phyloP scores from a whole-genome alignment of 1,140 invertebrate genomes.

The Popillia japonica region DNA sequence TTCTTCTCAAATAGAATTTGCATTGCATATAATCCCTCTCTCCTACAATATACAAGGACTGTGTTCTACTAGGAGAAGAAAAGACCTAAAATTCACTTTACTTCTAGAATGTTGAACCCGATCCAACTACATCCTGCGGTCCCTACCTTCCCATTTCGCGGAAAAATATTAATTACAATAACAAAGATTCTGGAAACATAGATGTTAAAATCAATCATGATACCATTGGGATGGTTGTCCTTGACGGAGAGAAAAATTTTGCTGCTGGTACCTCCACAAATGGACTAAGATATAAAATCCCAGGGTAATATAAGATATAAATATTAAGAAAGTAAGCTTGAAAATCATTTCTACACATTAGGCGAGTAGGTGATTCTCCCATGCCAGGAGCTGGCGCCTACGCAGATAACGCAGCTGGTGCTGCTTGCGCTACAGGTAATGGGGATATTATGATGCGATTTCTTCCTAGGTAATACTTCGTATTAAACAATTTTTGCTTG shows the following conservation, averaged over 20 bases:
- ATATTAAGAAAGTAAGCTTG: background rate
- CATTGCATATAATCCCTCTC: too few relatives aligned
- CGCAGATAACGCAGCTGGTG: slow-evolving; percentile 89
- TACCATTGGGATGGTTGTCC: slow-evolving; percentile 95
- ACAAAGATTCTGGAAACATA: slow-evolving; percentile 51
- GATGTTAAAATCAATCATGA: slow-evolving; percentile 81
- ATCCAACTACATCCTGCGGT: slow-evolving; percentile 85
- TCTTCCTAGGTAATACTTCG: slow-evolving; percentile 77
- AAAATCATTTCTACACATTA: slow-evolving; percentile 54
- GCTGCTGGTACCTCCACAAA: slow-evolving; percentile 97
- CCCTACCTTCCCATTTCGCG: slow-evolving; percentile 74
- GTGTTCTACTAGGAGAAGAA: too few relatives aligned
- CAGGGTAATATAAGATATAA: slow-evolving; percentile 73
- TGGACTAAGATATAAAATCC: slow-evolving; percentile 92
- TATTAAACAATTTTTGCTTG: background rate
- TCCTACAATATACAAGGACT: too few relatives aligned
- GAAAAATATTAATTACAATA: slow-evolving; percentile 48
- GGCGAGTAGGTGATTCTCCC: slow-evolving; percentile 92
- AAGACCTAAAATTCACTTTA: too few relatives aligned
- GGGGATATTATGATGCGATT: slow-evolving; percentile 98
- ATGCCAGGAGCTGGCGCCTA: slow-evolving; percentile 96
- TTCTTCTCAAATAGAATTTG: too few relatives aligned
- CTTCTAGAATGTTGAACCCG: slow-evolving; percentile 84
- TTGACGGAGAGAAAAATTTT: slow-evolving; percentile 81
- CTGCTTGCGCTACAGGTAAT: slow-evolving; percentile 93